Evolutionary conservation across 2,797 vertebrate species (phyloP), one percentile per base, ranked within the genome.

Genomic region (Sciurus vulgaris): DNA sequence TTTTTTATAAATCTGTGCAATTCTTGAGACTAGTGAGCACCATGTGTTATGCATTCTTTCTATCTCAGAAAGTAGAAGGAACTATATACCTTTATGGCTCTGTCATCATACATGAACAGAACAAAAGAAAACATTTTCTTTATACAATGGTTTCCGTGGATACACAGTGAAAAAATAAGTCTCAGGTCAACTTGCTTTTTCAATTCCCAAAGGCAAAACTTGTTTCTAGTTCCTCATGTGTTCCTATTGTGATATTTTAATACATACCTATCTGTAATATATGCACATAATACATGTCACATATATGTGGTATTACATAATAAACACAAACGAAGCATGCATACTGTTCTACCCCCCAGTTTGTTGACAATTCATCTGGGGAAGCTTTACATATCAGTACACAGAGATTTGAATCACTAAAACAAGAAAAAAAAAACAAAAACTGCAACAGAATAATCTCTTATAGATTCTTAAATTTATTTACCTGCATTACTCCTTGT

Each of bases 311-410:
- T 74, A 70, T 49, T 61, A 77, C 17, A 92, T 76, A 28, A 91
- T 17, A 63, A 95, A 73, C 9, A 93, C 2, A 89, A 44, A 61
- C 70, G 24, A 70, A 79, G 20, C 56, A 81, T 69, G 15, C 1
- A 63, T 2, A n/a, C 3, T 61, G 9, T 33, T 70, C 28, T 78
- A 73, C 2, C 2, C 8, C 1, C 18, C 18, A 26, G 3, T 84
- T 83, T 73, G 33, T 85, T 95, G 83, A n/a, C 4, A 87, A 38
- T 82, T 92, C 38, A 86, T 84, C 81, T 93, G 54, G 78, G n/a
- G 6, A 72, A 49, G 28, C n/a, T 92, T 86, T 91, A 9, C 15
- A 4, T 35, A n/a, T 83, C 18, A 61, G 28, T 90, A 88, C 26
- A 17, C n/a, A 44, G 41, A 91, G 38, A 79, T 93, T 18, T 51